Evolutionary conservation across 1,140 invertebrate genomes (phyloP).

Genomic region (Semibalanus balanoides): DNA sequence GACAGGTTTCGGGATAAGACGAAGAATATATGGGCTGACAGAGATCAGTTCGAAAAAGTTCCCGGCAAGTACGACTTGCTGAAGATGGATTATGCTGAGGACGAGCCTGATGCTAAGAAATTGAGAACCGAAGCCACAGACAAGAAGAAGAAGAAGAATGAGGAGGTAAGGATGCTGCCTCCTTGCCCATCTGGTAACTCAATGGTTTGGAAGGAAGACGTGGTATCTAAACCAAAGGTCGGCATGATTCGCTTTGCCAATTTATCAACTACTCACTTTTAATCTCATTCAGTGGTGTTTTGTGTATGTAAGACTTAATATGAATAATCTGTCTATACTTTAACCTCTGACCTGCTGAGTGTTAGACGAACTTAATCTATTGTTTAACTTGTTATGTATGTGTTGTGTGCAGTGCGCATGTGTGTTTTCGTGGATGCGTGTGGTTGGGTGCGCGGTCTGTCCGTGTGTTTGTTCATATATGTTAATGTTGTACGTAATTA

Average conservation of each 20-base stretch:
- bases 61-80: slow-evolving; percentile 36
- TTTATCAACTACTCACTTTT: too few relatives aligned
- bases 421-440: neutral
- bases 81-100: slow-evolving; percentile 23
- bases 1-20: slow-evolving; percentile 39
- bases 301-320: too few relatives aligned
- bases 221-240: too few relatives aligned
- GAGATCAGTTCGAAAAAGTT: slow-evolving; percentile 33
- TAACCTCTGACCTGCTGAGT: too few relatives aligned
- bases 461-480: neutral
- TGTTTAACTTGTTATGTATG: too few relatives aligned
- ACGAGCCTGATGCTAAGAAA: slow-evolving; percentile 11
- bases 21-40: slow-evolving; percentile 35
- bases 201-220: too few relatives aligned
- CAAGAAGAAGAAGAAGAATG: slow-evolving; percentile 8
- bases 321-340: too few relatives aligned
- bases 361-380: too few relatives aligned
- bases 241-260: too few relatives aligned
- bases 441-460: neutral
- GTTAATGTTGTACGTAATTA: neutral
- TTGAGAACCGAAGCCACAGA: neutral
- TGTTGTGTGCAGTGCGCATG: neutral
- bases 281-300: too few relatives aligned
- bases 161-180: neutral
- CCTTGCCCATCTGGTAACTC: too few relatives aligned